Evolutionary conservation across 2,797 vertebrate species (phyloP).

Genomic region (Ptychadena robeensis): DNA sequence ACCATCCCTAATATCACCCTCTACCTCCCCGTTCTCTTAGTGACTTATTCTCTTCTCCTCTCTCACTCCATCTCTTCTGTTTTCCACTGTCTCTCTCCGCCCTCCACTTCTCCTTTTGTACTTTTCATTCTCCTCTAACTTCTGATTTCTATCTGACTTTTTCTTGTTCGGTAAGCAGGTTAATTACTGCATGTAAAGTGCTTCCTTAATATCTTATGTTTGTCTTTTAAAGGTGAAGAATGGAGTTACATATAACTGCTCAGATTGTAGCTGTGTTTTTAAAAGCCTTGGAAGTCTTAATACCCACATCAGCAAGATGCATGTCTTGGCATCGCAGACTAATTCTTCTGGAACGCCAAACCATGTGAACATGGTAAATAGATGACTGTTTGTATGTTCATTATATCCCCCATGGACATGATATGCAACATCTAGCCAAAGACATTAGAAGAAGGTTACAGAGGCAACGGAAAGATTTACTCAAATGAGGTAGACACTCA

Average conservation of each 20-base stretch:
- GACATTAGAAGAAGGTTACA: not conserved
- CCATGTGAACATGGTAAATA: slow-evolving; percentile 71
- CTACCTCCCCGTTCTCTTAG: no score
- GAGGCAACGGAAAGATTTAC: no score
- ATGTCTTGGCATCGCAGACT: slow-evolving; percentile 78
- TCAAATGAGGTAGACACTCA: no score
- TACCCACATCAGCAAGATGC: slow-evolving; percentile 99
- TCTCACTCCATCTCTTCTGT: no score
- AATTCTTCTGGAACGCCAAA: slow-evolving; percentile 68
- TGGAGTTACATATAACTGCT: slow-evolving; percentile 83
- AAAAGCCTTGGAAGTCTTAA: slow-evolving; percentile 97
- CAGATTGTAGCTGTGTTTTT: slow-evolving; percentile 97
- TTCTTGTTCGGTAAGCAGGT: not conserved
- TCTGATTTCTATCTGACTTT: no score
- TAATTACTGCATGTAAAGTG: not conserved
- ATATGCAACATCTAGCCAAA: not conserved
- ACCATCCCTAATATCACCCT: no score
- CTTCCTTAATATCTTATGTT: not conserved
- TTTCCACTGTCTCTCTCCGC: no score
- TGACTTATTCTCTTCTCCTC: no score
- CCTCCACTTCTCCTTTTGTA: no score
- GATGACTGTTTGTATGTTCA: not conserved
- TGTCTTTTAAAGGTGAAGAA: slow-evolving; percentile 76
- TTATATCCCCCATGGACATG: no score
- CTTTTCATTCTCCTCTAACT: no score